Evolutionary conservation across 2,797 vertebrate species (phyloP).

Genomic region (Phoxinus dragarum): DNA sequence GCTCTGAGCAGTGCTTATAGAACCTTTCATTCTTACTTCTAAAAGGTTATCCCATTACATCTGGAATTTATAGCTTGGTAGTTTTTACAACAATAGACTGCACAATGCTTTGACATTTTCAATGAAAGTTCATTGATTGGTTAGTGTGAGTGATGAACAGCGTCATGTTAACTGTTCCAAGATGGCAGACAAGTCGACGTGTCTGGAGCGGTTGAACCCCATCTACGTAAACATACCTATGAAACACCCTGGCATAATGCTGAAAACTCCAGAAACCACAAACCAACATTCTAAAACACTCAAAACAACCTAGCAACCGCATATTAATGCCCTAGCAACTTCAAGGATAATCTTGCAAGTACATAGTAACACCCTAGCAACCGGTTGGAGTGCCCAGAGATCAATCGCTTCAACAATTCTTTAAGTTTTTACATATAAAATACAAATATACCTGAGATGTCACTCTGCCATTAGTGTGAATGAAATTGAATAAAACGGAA

Average conservation of each 20-base stretch:
- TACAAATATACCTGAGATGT: not conserved
- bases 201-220: not conserved
- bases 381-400: not conserved
- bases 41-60: not conserved
- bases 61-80: not conserved
- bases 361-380: not conserved
- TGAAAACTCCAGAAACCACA: not conserved
- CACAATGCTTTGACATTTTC: not conserved
- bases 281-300: not conserved
- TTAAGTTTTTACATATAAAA: not conserved
- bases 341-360: not conserved
- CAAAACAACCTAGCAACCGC: not conserved
- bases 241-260: not conserved
- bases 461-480: not conserved
- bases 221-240: not conserved
- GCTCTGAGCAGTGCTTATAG: not conserved
- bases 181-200: not conserved
- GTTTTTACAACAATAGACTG: not conserved
- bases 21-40: not conserved
- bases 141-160: not conserved
- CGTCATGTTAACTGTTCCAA: not conserved
- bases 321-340: not conserved
- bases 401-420: not conserved
- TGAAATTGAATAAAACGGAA: not conserved
- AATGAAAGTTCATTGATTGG: not conserved